Evolutionary conservation across 2,888 invertebrate genomes (phyloP), one percentile per base, ranked within the genome.

Genomic region (Archips crataeganus): DNA sequence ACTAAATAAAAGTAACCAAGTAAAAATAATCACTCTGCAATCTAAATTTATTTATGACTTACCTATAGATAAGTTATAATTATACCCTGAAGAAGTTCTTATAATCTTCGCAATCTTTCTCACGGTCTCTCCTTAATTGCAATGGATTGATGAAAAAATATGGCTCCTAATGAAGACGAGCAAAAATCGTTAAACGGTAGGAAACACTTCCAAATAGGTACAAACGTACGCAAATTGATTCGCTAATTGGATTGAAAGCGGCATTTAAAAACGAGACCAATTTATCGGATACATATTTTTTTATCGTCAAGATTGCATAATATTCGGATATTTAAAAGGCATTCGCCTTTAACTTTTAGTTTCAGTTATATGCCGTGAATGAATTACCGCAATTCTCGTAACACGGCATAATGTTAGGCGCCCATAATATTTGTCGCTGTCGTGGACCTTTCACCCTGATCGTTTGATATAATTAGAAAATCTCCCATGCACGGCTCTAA

Each of bases 381-480:
- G 68, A 42, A 60, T 72, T 64, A 68, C 69, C 49, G 70, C 64
- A 67, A 70, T 47, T 47, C 49, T 68, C 34, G 68, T 59, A 70
- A 71, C 59, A 32, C 34, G 57, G n/a, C 39, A 49, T 75, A 64
- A 71, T 45, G 51, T 70, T 64, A 23, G 67, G 42, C 60, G 67
- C 66, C 62, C 71, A 60, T 70, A 74, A 77, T 75, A 71, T 74
- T 66, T 74, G 71, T 76, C 72, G 74, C 64, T 71, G 75, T 71
- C 65, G 49, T 70, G 73, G 81, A 88, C 90, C 89, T 91, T 89
- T 90, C 89, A 89, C 90, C 89, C 84, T 62, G 75, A 63, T 66
- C 74, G 76, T 77, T 75, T 77, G 80, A 79, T 80, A 84, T 79
- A 80, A 85, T 83, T 79, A 75, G 75, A 78, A 82, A 84, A 84